Evolutionary conservation across 2,113 vertebrate genomes (phyloP).

Genomic region (Orycteropus afer): DNA sequence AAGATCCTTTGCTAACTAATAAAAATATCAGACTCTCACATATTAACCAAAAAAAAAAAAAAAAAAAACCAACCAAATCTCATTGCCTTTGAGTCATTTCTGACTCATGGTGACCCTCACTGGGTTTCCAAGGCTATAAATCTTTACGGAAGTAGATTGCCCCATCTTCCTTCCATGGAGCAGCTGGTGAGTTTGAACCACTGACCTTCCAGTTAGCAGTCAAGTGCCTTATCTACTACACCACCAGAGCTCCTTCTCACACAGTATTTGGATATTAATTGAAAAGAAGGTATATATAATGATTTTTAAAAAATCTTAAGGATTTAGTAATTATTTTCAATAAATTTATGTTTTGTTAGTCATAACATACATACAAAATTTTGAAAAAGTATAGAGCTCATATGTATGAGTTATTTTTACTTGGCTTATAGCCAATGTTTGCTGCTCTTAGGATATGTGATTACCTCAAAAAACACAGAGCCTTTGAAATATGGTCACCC

Average conservation of each 20-base stretch:
- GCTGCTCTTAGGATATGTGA: background rate
- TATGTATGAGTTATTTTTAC: background rate
- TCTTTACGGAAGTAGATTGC: no score
- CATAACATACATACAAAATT: background rate
- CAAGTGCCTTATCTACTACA: no score
- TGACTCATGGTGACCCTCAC: no score
- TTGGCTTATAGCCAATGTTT: background rate
- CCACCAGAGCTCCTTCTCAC: no score
- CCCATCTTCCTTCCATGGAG: no score
- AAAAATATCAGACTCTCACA: background rate
- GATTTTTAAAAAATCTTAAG: background rate
- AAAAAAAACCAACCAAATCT: no score
- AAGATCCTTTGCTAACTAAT: slow-evolving; percentile 1
- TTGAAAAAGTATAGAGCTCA: background rate
- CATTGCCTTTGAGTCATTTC: no score
- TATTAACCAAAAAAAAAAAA: no score
- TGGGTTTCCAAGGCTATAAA: no score
- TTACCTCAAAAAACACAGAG: background rate
- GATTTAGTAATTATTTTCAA: background rate
- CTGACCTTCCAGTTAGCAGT: no score
- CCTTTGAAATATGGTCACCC: background rate
- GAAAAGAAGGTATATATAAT: background rate
- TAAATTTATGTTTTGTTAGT: background rate
- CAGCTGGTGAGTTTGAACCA: no score
- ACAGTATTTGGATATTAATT: background rate